phyloP scores from a whole-genome alignment of 2,888 invertebrate species.

The Phorcus lineatus region DNA sequence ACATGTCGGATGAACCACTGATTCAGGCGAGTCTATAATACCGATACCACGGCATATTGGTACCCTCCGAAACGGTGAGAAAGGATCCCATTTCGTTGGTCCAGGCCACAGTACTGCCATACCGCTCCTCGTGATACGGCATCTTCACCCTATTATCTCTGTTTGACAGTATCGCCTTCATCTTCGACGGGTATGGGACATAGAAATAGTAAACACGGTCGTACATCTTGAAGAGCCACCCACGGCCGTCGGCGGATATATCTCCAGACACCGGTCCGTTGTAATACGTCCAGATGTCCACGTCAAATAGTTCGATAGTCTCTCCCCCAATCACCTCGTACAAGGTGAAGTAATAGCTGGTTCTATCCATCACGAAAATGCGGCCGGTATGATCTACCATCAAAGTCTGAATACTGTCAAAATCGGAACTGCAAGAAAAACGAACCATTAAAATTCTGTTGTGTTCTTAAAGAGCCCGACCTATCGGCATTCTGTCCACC shows the following conservation, averaged over 20 bases:
- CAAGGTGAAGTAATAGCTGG: neutral
- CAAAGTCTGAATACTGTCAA: neutral
- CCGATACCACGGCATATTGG: neutral
- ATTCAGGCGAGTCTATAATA: neutral
- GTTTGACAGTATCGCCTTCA: neutral
- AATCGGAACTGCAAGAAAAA: neutral
- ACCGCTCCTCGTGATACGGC: neutral
- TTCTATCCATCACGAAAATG: neutral
- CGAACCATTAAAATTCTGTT: no score
- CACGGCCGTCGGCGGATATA: neutral
- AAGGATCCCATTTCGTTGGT: neutral
- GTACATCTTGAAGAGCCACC: neutral
- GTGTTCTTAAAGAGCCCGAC: no score
- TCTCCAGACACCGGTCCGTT: neutral
- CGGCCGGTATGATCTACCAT: neutral
- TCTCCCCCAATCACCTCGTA: neutral
- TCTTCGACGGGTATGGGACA: neutral
- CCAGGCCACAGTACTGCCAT: neutral
- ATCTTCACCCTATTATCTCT: neutral
- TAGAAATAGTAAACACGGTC: conserved; percentile 15
- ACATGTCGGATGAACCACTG: no score
- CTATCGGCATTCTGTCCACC: no score
- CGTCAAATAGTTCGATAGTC: neutral
- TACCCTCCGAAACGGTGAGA: neutral
- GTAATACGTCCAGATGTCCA: neutral